Percentiles rank a stretch among this genome's conserved stretches.
These are phyloP conservation scores for Corbicula japonica DNA, from an alignment of 2,888 invertebrate genomes.

Conservation along the genomic window DNA sequence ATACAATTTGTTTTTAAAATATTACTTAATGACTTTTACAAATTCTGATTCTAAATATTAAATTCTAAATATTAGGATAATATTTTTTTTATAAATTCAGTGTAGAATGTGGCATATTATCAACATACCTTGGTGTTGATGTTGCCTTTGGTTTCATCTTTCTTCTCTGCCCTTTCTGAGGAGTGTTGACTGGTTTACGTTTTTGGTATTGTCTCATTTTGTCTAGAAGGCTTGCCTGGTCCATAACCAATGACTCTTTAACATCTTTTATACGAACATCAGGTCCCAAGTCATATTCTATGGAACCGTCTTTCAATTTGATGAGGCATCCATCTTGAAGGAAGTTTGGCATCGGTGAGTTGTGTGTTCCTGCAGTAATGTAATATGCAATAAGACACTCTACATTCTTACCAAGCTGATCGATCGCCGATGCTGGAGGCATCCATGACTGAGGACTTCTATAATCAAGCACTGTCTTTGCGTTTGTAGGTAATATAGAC, in stretches of 20 bases:
- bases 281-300: conserved; percentile 7
- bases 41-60: too few relatives aligned
- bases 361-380: conserved; percentile 21
- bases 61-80: too few relatives aligned
- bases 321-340: conserved; percentile 18
- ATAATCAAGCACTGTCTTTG: not conserved
- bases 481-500: conserved; percentile 3
- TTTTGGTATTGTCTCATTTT: not conserved
- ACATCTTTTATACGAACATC: conserved; percentile 7
- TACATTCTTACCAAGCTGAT: conserved; percentile 11
- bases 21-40: too few relatives aligned
- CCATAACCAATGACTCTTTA: not conserved
- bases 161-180: conserved; percentile 19
- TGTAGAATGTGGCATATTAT: conserved; percentile 1
- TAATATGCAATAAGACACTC: conserved; percentile 27
- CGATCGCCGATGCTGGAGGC: conserved; percentile 26
- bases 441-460: conserved; percentile 31
- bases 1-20: too few relatives aligned
- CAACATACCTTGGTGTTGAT: conserved; percentile 24
- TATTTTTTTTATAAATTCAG: too few relatives aligned
- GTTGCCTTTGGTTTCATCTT: conserved; percentile 31
- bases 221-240: not conserved
- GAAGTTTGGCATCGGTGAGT: conserved; percentile 34
- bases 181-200: conserved; percentile 10
- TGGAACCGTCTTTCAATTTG: conserved; percentile 1